phyloP scores from a whole-genome alignment of 1,140 invertebrate species.

The Odontomachus brunneus region DNA sequence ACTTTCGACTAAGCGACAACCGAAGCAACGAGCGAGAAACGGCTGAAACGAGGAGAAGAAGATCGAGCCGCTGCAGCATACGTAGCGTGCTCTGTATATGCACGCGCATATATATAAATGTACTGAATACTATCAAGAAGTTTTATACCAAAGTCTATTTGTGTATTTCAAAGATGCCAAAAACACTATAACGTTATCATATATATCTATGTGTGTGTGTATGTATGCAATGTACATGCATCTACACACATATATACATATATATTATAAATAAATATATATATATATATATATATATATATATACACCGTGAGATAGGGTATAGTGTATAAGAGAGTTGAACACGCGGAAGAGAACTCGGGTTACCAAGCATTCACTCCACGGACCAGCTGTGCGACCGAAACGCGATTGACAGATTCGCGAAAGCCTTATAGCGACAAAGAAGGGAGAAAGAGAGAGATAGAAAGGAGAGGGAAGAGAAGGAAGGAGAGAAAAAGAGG shows the following conservation, averaged over 20 bases:
- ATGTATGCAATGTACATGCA: too few species aligned
- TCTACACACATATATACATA: not conserved
- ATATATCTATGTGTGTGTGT: conserved; percentile 65
- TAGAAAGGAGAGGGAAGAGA: not conserved
- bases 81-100: conserved; percentile 51
- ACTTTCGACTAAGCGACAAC: conserved; percentile 56
- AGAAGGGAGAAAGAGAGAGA: not conserved
- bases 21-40: conserved; percentile 28
- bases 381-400: conserved; percentile 52
- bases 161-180: conserved; percentile 89
- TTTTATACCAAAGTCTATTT: conserved; percentile 89
- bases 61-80: conserved; percentile 9
- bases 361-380: conserved; percentile 44
- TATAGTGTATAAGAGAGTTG: conserved; percentile 83
- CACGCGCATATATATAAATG: conserved; percentile 52
- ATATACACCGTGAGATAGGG: conserved; percentile 81
- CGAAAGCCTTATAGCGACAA: conserved; percentile 65
- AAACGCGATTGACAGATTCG: conserved; percentile 45
- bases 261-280: conserved; percentile 50
- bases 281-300: conserved; percentile 53
- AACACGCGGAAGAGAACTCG: conserved; percentile 52
- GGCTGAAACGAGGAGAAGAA: not conserved
- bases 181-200: conserved; percentile 86
- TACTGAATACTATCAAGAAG: conserved; percentile 82
- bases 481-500: not conserved